phyloP scores from a whole-genome alignment of 2,888 invertebrate genomes.

The Ceraclea dissimilis region DNA sequence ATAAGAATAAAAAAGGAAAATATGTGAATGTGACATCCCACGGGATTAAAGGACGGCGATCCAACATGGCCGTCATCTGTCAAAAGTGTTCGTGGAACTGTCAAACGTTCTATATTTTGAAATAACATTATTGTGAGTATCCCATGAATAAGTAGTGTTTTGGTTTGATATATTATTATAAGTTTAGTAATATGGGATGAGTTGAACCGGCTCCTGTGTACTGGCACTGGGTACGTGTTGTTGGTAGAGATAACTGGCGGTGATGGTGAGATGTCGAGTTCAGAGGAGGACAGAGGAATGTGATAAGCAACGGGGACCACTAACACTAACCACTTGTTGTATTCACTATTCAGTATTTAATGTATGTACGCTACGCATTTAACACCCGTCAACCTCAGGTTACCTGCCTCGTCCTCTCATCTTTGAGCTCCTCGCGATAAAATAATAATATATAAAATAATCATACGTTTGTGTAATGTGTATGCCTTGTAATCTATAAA shows the following conservation, averaged over 20 bases:
- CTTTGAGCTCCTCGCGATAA: constrained; percentile 11
- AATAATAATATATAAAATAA: constrained; percentile 17
- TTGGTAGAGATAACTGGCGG: constrained; percentile 7
- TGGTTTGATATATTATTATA: constrained; percentile 6
- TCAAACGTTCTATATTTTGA: constrained; percentile 4
- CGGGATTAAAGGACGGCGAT: constrained; percentile 16
- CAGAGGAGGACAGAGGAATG: constrained; percentile 4
- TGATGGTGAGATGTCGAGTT: constrained; percentile 7
- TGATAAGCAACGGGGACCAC: constrained; percentile 6
- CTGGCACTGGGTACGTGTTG: background rate
- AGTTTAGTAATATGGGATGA: constrained; percentile 4
- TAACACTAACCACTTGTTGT: constrained; percentile 4
- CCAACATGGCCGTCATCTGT: constrained; percentile 22
- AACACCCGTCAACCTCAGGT: background rate
- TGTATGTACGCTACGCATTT: background rate
- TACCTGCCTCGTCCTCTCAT: background rate
- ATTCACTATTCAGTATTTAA: background rate
- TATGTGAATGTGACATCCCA: constrained; percentile 17
- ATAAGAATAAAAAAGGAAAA: background rate
- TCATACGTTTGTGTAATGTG: constrained; percentile 21
- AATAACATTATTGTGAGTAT: too few species aligned
- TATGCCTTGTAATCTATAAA: constrained; percentile 23
- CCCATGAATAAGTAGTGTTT: too few species aligned
- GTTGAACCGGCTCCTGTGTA: constrained; percentile 3
- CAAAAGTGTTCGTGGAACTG: constrained; percentile 12